phyloP scores from a whole-genome alignment of 2,797 vertebrate genomes.

The Yasuhikotakia modesta region DNA sequence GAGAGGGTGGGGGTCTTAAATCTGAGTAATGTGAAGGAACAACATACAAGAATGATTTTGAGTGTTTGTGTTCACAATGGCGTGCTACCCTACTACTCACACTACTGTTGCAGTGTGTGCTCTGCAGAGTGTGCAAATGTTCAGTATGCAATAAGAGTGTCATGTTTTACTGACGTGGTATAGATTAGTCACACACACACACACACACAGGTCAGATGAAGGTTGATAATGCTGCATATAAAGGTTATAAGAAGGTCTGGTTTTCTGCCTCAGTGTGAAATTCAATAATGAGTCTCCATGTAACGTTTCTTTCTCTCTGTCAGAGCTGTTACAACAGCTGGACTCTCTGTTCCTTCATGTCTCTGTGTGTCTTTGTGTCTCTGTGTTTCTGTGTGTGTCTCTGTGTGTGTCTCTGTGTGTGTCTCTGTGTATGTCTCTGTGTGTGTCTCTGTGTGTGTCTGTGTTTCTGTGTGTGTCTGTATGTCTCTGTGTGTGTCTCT shows the following conservation, averaged over 20 bases:
- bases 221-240: constrained; percentile 63
- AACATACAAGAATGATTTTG: neutral
- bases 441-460: no score
- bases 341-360: constrained; percentile 17
- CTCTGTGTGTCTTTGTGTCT: neutral
- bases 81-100: neutral
- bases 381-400: no score
- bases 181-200: neutral
- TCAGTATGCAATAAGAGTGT: no score
- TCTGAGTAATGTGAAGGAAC: constrained; percentile 13
- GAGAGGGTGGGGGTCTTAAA: constrained; percentile 5
- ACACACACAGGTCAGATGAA: constrained; percentile 41
- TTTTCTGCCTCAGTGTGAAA: constrained; percentile 61
- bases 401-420: no score
- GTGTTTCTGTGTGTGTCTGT: no score
- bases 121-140: neutral
- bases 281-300: constrained; percentile 58
- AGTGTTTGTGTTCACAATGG: constrained; percentile 12
- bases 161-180: neutral
- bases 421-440: no score
- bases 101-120: neutral
- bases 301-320: constrained; percentile 48
- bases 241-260: constrained; percentile 62
- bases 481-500: neutral
- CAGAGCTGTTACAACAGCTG: constrained; percentile 39